Evolutionary conservation across 2,797 vertebrate species (phyloP).

Genomic region (Trematomus bernacchii): DNA sequence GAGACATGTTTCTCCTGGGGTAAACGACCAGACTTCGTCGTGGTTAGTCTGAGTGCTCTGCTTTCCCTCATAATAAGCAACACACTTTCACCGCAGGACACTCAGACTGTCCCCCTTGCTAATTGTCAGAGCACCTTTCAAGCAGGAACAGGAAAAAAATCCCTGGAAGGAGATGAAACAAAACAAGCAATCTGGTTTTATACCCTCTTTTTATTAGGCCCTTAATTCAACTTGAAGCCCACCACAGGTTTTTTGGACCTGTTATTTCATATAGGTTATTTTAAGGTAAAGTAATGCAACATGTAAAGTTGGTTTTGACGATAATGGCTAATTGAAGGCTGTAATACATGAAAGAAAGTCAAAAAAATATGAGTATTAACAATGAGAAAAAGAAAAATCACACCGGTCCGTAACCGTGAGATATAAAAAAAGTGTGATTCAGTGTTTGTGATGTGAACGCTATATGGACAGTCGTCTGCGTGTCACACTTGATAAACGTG

Average conservation of each 20-base stretch:
- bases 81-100: constrained; percentile 76
- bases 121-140: constrained; percentile 76
- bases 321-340: constrained; percentile 40
- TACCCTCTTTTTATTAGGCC: constrained; percentile 63
- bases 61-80: constrained; percentile 75
- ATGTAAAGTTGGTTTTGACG: constrained; percentile 59
- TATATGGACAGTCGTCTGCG: constrained; percentile 20
- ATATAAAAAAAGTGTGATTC: not conserved
- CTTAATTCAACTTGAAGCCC: constrained; percentile 72
- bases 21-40: constrained; percentile 53
- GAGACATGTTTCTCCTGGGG: constrained; percentile 38
- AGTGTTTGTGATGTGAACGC: not conserved
- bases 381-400: constrained; percentile 19
- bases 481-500: constrained; percentile 37
- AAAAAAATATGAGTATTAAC: constrained; percentile 11
- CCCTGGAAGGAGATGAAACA: constrained; percentile 83
- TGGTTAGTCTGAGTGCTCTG: constrained; percentile 50
- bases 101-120: constrained; percentile 70
- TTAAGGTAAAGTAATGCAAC: constrained; percentile 39
- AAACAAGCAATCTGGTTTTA: constrained; percentile 47
- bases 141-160: constrained; percentile 48
- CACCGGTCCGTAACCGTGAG: not conserved
- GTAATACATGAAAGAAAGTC: constrained; percentile 13
- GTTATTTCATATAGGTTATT: constrained; percentile 45
- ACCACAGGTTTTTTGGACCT: constrained; percentile 39